A percentile compares a stretch with the other conserved stretches of the same genome.
Conservation (phyloP, 2,888 invertebrate genomes). For the Anarsia innoxiella region DNA sequence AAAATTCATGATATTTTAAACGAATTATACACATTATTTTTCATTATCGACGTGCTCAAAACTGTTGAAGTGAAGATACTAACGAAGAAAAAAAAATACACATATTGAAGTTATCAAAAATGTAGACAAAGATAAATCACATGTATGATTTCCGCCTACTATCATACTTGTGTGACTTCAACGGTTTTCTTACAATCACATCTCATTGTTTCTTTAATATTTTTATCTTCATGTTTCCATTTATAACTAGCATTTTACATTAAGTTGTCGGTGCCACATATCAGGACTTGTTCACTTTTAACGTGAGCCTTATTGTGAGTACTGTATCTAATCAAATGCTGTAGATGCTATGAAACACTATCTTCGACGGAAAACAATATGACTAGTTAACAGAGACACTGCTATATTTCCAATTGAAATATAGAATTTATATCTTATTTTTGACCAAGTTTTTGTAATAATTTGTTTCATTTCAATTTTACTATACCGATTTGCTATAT, state of each 20-base stretch:
- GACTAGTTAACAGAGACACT: background rate
- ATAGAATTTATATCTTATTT: too few relatives aligned
- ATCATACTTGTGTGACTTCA: constrained; percentile 5
- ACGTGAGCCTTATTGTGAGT: constrained; percentile 31
- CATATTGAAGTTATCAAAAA: too few relatives aligned
- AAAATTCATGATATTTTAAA: too few relatives aligned
- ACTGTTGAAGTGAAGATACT: too few relatives aligned
- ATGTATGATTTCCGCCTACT: constrained; percentile 6
- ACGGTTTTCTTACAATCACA: background rate
- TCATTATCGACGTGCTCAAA: too few relatives aligned
- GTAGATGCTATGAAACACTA: constrained; percentile 1
- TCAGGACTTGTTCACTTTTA: constrained; percentile 16
- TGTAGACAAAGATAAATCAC: too few relatives aligned
- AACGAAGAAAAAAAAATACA: too few relatives aligned
- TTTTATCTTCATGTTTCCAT: constrained; percentile 6
- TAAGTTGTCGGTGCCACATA: constrained; percentile 71
- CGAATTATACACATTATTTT: too few relatives aligned
- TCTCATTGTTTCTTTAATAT: constrained; percentile 2
- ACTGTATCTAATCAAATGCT: constrained; percentile 16
- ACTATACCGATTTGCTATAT: too few relatives aligned
- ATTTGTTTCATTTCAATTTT: too few relatives aligned
- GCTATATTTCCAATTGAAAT: too few relatives aligned
- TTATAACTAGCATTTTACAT: constrained; percentile 12
- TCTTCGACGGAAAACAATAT: constrained; percentile 6
- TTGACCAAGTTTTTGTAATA: too few relatives aligned